Conservation (phyloP, 1,140 invertebrate genomes). For the Eciton burchellii region DNA sequence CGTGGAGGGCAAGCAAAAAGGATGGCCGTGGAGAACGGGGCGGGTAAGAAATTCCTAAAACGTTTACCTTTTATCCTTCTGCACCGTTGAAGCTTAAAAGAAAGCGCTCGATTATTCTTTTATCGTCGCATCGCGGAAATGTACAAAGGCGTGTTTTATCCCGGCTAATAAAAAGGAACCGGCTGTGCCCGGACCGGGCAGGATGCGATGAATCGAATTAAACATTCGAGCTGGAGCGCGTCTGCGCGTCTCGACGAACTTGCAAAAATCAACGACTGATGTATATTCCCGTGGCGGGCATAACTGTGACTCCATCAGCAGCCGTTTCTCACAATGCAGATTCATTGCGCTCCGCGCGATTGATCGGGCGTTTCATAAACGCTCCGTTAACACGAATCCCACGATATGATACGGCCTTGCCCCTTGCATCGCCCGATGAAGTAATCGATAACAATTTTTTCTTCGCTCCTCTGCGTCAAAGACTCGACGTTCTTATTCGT, state of each 20-base stretch:
- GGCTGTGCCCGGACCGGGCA: not conserved
- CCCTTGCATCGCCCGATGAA: too few relatives aligned
- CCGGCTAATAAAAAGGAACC: slow-evolving; percentile 54
- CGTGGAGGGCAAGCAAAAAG: slow-evolving; percentile 61
- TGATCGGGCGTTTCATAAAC: too few relatives aligned
- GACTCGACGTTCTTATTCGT: not conserved
- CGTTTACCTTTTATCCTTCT: slow-evolving; percentile 70
- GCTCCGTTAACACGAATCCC: too few relatives aligned
- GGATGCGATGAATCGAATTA: slow-evolving; percentile 39
- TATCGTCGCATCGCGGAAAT: slow-evolving; percentile 54
- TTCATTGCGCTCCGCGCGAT: too few relatives aligned
- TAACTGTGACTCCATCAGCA: not conserved
- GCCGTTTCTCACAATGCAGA: not conserved
- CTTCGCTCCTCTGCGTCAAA: not conserved
- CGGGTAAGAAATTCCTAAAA: slow-evolving; percentile 70
- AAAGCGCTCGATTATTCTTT: slow-evolving; percentile 39
- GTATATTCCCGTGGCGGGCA: not conserved
- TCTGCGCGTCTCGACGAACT: too few relatives aligned
- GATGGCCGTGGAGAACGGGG: not conserved
- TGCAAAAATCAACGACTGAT: not conserved
- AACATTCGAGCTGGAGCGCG: slow-evolving; percentile 16
- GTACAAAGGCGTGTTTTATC: slow-evolving; percentile 59
- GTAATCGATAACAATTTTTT: not conserved
- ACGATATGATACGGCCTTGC: too few relatives aligned
- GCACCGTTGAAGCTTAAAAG: slow-evolving; percentile 43